phyloP scores from a whole-genome alignment of 2,797 vertebrate species.

The Paguma larvata region DNA sequence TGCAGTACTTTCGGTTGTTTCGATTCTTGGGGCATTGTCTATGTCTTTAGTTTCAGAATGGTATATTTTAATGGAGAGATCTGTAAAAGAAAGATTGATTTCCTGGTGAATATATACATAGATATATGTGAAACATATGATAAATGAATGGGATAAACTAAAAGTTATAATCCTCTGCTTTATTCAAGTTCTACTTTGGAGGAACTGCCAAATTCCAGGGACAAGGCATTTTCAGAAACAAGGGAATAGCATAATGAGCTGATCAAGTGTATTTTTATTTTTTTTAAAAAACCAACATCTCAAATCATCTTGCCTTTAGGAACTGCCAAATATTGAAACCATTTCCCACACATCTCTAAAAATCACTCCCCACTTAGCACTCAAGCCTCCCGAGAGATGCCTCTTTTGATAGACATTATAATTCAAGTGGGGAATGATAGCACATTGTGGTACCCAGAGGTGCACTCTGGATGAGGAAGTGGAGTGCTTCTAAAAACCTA shows the following conservation, averaged over 20 bases:
- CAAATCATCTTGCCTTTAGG: conserved; percentile 67
- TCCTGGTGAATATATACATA: conserved; percentile 38
- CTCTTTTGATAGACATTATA: conserved; percentile 51
- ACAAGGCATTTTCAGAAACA: conserved; percentile 65
- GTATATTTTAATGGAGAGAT: conserved; percentile 82
- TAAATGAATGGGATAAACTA: conserved; percentile 11
- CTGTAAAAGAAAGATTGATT: conserved; percentile 84
- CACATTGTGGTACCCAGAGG: conserved; percentile 21
- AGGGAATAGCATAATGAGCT: neutral
- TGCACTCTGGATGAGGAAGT: conserved; percentile 33
- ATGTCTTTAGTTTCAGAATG: conserved; percentile 88
- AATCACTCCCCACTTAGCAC: conserved; percentile 61
- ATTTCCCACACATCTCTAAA: conserved; percentile 66
- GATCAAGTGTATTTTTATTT: conserved; percentile 3
- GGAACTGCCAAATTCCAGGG: neutral
- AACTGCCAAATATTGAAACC: conserved; percentile 72
- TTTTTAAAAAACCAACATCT: neutral
- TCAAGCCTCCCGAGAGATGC: conserved; percentile 59
- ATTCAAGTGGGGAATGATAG: neutral
- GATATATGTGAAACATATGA: neutral
- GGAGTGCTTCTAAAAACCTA: conserved; percentile 38
- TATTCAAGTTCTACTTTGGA: neutral
- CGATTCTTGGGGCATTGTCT: conserved; percentile 77
- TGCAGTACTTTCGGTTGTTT: conserved; percentile 86
- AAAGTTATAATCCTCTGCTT: neutral